A percentile compares a stretch with the other conserved stretches of the same genome.
Conservation (phyloP, 1,140 invertebrate genomes). For the Nasonia giraulti region DNA sequence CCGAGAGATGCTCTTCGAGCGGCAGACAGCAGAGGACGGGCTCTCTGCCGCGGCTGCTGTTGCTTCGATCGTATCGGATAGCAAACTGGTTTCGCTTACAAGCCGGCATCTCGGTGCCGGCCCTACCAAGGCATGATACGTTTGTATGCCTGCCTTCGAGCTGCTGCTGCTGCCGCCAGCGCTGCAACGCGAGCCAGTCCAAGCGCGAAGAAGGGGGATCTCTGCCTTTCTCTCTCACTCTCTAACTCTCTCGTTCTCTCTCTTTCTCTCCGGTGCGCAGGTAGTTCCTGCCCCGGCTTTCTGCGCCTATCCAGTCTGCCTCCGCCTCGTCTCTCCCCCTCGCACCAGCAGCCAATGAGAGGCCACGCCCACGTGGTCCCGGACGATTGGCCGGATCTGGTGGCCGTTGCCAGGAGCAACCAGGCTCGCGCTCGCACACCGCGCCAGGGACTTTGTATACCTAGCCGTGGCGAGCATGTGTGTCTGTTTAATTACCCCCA, state of each 20-base stretch:
- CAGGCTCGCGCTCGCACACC: constrained; percentile 25
- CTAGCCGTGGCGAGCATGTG: constrained; percentile 2
- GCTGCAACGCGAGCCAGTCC: not conserved
- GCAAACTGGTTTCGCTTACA: constrained; percentile 75
- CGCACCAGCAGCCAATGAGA: constrained; percentile 62
- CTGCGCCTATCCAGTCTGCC: constrained; percentile 29
- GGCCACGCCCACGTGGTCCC: constrained; percentile 65
- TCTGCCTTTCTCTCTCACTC: constrained; percentile 44
- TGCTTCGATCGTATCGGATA: constrained; percentile 75
- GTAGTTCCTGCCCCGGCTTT: constrained; percentile 3
- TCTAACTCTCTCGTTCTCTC: constrained; percentile 28
- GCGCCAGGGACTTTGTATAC: constrained; percentile 57
- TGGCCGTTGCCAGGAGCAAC: constrained; percentile 68
- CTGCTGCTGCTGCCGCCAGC: not conserved
- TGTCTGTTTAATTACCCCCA: constrained; percentile 70
- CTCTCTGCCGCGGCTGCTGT: constrained; percentile 53
- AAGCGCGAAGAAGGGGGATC: not conserved
- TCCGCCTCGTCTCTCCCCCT: constrained; percentile 21
- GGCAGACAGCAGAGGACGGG: constrained; percentile 49
- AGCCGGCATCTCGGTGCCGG: constrained; percentile 72
- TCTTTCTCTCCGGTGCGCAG: constrained; percentile 11
- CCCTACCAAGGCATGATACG: constrained; percentile 74
- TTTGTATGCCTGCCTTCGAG: constrained; percentile 62
- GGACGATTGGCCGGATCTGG: constrained; percentile 70
- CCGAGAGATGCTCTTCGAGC: constrained; percentile 10